A percentile compares a stretch with the other conserved stretches of the same genome.
phyloP scores from a whole-genome alignment of 2,797 vertebrate species.

The Typhlichthys eigenmanni region DNA sequence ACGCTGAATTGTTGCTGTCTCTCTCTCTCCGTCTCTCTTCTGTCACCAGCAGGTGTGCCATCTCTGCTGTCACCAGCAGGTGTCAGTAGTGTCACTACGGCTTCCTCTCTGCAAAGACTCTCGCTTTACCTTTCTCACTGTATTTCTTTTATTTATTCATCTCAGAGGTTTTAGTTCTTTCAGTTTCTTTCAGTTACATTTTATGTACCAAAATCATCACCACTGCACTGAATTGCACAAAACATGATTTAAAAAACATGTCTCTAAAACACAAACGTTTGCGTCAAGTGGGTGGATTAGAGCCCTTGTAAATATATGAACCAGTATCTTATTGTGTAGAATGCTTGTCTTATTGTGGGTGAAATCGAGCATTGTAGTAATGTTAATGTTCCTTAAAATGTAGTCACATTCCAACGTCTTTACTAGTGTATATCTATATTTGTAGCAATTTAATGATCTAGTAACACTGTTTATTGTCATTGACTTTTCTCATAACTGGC shows the following conservation, averaged over 20 bases:
- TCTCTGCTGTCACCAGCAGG: too few relatives aligned
- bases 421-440: constrained; percentile 70
- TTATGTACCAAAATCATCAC: constrained; percentile 17
- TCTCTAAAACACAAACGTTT: constrained; percentile 16
- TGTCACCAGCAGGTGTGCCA: too few relatives aligned
- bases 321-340: constrained; percentile 40
- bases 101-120: too few relatives aligned
- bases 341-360: constrained; percentile 64
- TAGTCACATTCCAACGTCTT: constrained; percentile 69
- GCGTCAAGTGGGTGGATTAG: constrained; percentile 30
- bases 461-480: constrained; percentile 35
- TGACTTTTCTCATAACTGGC: constrained; percentile 27
- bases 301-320: constrained; percentile 52
- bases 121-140: too few relatives aligned
- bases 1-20: too few relatives aligned
- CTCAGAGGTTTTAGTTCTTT: background rate
- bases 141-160: too few relatives aligned
- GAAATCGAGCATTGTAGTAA: constrained; percentile 30
- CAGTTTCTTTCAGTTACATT: background rate
- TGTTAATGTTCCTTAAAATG: constrained; percentile 37
- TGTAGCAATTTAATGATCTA: constrained; percentile 64
- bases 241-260: constrained; percentile 27
- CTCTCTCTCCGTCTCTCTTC: too few relatives aligned
- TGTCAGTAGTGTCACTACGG: too few relatives aligned
- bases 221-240: constrained; percentile 67